Percentiles rank a stretch among this genome's conserved stretches.
Evolutionary conservation across 2,888 invertebrate genomes (phyloP).

Genomic region (Lasioglossum malachurum): DNA sequence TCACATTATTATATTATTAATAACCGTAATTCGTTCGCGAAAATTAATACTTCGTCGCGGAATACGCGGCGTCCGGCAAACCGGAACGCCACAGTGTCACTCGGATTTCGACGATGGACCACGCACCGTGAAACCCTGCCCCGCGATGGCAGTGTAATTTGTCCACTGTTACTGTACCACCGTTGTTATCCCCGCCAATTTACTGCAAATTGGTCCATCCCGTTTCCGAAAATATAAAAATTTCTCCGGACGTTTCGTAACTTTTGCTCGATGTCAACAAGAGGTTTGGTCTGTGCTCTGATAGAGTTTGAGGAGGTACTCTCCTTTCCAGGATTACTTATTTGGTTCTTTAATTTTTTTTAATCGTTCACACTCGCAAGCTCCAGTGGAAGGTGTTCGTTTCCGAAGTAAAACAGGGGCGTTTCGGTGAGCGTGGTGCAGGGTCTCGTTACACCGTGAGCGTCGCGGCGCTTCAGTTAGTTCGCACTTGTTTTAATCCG

Average conservation of each 20-base stretch:
- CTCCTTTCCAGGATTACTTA: too few species aligned
- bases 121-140: neutral
- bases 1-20: conserved; percentile 48
- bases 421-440: neutral
- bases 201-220: neutral
- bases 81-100: neutral
- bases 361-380: neutral
- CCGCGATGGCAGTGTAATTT: neutral
- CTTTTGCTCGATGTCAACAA: neutral
- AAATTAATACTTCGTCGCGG: conserved; percentile 37
- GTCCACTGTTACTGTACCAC: neutral
- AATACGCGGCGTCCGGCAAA: neutral
- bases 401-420: neutral
- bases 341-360: too few species aligned
- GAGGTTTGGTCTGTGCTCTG: too few species aligned
- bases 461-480: conserved; percentile 26
- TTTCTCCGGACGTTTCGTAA: neutral
- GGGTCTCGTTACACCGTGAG: neutral
- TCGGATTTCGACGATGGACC: neutral
- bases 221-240: neutral
- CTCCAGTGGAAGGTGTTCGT: neutral
- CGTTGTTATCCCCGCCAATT: conserved; percentile 5
- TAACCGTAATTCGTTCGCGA: conserved; percentile 18
- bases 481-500: conserved; percentile 63
- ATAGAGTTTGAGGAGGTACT: too few species aligned